phyloP scores from a whole-genome alignment of 2,797 vertebrate species.

The Babyrousa celebensis region DNA sequence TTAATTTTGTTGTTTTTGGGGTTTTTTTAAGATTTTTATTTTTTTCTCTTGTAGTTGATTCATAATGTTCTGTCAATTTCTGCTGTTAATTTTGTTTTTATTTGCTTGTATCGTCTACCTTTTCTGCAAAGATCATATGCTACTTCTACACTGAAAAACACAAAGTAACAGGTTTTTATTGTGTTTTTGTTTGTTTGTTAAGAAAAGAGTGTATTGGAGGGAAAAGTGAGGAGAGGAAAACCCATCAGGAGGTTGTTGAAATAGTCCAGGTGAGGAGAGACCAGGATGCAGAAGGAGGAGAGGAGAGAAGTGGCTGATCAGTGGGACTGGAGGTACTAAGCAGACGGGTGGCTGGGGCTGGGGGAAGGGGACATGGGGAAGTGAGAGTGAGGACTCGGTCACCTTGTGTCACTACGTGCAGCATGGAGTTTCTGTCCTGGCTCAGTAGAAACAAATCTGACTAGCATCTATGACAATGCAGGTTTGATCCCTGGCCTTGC shows the following conservation, averaged over 20 bases:
- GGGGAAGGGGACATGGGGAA: not conserved
- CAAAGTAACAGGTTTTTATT: not conserved
- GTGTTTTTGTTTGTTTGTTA: not conserved
- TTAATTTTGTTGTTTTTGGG: constrained; percentile 59
- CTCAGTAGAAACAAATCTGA: too few species aligned
- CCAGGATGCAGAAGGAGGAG: not conserved
- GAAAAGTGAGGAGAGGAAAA: not conserved
- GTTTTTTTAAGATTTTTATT: too few species aligned
- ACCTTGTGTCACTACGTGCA: not conserved
- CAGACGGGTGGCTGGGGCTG: too few species aligned
- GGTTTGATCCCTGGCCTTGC: too few species aligned
- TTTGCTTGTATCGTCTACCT: constrained; percentile 9
- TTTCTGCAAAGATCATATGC: not conserved
- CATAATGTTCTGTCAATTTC: too few species aligned
- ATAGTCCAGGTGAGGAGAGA: not conserved
- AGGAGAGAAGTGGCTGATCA: not conserved
- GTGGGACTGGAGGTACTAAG: not conserved
- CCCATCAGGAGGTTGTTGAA: not conserved
- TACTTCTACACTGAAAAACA: not conserved
- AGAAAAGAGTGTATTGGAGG: not conserved
- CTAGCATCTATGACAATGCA: too few species aligned
- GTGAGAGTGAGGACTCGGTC: fast-evolving
- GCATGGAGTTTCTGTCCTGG: too few species aligned
- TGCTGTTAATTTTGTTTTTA: constrained; percentile 60
- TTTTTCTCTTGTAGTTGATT: too few species aligned